Evolutionary conservation across 1,140 invertebrate genomes (phyloP), one percentile per base, ranked within the genome.

Genomic region (Anoplophora glabripennis): DNA sequence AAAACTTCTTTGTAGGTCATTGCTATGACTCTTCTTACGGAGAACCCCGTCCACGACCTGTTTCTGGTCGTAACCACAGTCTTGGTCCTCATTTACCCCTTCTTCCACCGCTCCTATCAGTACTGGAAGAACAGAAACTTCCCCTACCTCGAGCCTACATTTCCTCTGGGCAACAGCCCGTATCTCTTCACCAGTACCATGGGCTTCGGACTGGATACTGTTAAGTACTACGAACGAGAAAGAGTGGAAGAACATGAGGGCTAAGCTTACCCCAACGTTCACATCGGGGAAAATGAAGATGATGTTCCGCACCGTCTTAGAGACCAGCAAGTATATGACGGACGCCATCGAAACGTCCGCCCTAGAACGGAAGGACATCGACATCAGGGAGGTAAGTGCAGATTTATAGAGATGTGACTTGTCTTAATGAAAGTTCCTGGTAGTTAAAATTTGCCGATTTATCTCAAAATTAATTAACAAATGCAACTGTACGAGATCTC

Each of bases 231-330:
- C 48, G 42, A 64, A 66, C 17, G 79, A 76, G 17, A 59, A 69
- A 14, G 60, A 72, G 48, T 83, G 82, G 82, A 80, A 75, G 61
- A 65, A 71, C 42, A 64, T 82, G 4, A 63, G 82, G 51, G 61
- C 47, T 8, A 77, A 77, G 53, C 51, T 83, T 14, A 76, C 76
- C 1, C 79, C 79, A 14, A 76, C 80, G 7, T 82, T 83, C 61
- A 77, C 81, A 1, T 75, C 77, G 21, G 76, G 76, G 1, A 81
- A 80, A 66, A 70, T 83, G 57, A 80, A 76, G 63, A 64, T 63
- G 11, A 80, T 82, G 76, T 78, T 77, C 61, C 49, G 58, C 4
- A 53, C 38, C 5, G 34, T 72, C 1, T 4, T 61, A 7, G 48
- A 70, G 18, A 62, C 54, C n/a, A 49, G 53, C 11, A 37, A 37